Evolutionary conservation across 2,888 invertebrate genomes (phyloP), one percentile per base, ranked within the genome.

Genomic region (Sylvicola cinctus): DNA sequence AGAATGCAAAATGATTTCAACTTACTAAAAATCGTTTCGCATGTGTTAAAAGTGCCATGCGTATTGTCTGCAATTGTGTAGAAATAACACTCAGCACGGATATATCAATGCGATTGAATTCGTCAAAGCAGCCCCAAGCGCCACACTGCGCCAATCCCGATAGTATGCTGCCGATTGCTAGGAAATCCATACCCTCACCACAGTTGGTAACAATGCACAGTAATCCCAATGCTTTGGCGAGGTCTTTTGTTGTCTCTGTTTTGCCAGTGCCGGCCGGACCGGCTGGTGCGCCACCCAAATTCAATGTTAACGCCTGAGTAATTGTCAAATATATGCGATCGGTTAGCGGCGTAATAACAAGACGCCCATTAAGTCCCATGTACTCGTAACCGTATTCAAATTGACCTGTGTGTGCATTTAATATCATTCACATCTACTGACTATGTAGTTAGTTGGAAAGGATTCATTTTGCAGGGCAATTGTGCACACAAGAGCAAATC

Each of bases 41-140:
- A 46, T 75, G 77, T 54, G 74, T 68, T 33, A 84, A 65, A 32
- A 91, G 55, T 1, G 81, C 90, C 45, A 76, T 81, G 36, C 84
- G 67, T 39, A 91, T 88, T 11, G 84, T 84, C 54, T 87, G 88
- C 41, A 91, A 59, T 51, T 90, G 90, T 0, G 84, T 79, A 0
- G 90, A 90, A 47, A 93, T 88, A 3, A 91, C 90, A 12, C 88
- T 90, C 14, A 91, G 60, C 31, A 90, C 88, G 0, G 90, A 88
- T 4, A 87, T 74, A 42, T 90, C 87, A 42, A 93, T 90, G 25
- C 88, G 65, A 56, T 91, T 90, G 60, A 91, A 91, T 58, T 90
- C 88, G 45, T 91, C 90, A 50, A 91, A 91, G 52, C 90, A 91
- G 2, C 90, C 91, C 91, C 91, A 91, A 3, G 88, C 87, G 0